phyloP scores from a whole-genome alignment of 53 echinoderm and acorn worm genomes.

The Echinometra lucunter region DNA sequence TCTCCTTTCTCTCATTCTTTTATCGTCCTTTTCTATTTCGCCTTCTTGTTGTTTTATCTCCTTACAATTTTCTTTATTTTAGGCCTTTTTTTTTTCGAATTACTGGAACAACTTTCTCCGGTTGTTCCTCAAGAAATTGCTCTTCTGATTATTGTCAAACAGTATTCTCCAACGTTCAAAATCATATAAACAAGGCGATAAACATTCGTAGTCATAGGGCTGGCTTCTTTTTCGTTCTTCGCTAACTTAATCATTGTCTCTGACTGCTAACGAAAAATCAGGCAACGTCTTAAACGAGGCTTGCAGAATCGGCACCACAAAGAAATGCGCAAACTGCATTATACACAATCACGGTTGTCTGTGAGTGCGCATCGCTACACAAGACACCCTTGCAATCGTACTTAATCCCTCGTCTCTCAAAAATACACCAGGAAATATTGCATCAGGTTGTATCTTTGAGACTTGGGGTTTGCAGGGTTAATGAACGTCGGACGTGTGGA shows the following conservation, averaged over 20 bases:
- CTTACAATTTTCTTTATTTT: not conserved
- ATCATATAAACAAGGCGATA: not conserved
- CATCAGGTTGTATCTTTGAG: not conserved
- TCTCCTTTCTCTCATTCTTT: not conserved
- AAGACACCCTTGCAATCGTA: not conserved
- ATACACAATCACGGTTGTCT: slow-evolving; percentile 43
- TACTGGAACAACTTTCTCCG: not conserved
- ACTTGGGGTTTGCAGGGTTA: not conserved
- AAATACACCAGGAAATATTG: not conserved
- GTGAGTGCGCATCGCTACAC: slow-evolving; percentile 30
- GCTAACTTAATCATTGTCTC: not conserved
- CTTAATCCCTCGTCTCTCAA: not conserved
- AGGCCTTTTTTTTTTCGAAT: not conserved
- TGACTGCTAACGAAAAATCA: not conserved
- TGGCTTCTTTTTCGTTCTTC: not conserved
- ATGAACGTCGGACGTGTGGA: not conserved
- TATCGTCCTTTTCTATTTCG: not conserved
- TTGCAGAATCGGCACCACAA: slow-evolving; percentile 17
- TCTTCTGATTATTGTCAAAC: not conserved
- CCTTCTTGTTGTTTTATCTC: no score
- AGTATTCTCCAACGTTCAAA: not conserved
- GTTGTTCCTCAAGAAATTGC: not conserved
- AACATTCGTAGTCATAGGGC: not conserved
- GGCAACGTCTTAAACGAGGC: slow-evolving; percentile 7
- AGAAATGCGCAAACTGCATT: slow-evolving; percentile 8